Conservation (phyloP, 1,140 invertebrate genomes). For the Macrocentrus cingulum region DNA sequence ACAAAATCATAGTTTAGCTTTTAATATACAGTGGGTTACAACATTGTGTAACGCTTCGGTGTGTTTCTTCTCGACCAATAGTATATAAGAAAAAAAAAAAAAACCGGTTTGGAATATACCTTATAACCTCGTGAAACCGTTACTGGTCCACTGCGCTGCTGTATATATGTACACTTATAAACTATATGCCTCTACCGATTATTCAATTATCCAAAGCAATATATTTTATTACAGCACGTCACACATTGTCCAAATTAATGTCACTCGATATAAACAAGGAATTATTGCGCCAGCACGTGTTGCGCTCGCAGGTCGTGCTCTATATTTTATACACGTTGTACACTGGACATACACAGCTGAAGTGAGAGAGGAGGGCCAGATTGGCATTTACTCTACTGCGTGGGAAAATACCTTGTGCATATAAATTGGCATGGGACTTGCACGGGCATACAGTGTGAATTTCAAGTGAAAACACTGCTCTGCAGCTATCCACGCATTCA, state of each 20-base stretch:
- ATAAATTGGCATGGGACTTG: slow-evolving; percentile 35
- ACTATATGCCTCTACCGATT: slow-evolving; percentile 1
- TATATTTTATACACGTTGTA: slow-evolving; percentile 31
- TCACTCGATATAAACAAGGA: neutral
- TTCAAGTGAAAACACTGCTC: neutral
- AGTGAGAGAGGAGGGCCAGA: slow-evolving; percentile 31
- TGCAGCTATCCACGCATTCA: neutral
- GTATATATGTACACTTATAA: neutral
- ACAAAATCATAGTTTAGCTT: slow-evolving; percentile 16
- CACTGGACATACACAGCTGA: neutral
- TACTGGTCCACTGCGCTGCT: slow-evolving; percentile 27
- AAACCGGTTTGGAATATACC: slow-evolving; percentile 27
- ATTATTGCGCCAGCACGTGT: neutral
- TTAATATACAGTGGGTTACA: slow-evolving; percentile 14
- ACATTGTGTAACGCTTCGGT: slow-evolving; percentile 14
- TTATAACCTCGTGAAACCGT: slow-evolving; percentile 25
- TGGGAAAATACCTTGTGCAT: slow-evolving; percentile 42
- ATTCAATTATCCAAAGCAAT: neutral
- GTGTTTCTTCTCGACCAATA: slow-evolving; percentile 11
- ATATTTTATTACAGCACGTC: slow-evolving; percentile 5
- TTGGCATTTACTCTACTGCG: slow-evolving; percentile 33
- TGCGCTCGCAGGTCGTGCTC: slow-evolving; percentile 21
- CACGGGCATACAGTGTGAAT: neutral
- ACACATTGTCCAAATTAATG: neutral
- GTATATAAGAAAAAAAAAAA: slow-evolving; percentile 18